phyloP scores from a whole-genome alignment of 2,888 invertebrate genomes.

The Daptonema setosum region DNA sequence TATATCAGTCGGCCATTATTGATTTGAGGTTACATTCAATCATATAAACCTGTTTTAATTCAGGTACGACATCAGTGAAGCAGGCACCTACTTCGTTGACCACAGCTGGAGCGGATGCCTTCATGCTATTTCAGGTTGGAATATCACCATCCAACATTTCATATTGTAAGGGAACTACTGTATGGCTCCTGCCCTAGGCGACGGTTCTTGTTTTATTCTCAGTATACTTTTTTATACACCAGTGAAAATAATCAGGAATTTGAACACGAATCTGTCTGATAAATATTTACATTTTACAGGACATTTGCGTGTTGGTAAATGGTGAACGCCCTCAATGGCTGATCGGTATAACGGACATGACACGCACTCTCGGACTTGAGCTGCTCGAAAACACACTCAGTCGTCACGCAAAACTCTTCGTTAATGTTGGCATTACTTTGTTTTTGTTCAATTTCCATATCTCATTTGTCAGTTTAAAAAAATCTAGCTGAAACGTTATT shows the following conservation, averaged over 20 bases:
- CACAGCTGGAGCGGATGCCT: constrained; percentile 77
- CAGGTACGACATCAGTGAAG: constrained; percentile 34
- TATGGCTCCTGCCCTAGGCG: too few relatives aligned
- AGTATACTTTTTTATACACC: too few relatives aligned
- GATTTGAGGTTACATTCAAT: too few relatives aligned
- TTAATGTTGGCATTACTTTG: too few relatives aligned
- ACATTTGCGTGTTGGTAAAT: constrained; percentile 82
- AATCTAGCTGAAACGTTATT: too few relatives aligned
- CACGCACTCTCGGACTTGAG: constrained; percentile 82
- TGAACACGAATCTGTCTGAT: neutral
- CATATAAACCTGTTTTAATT: too few relatives aligned
- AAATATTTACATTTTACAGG: constrained; percentile 37
- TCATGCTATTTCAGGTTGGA: constrained; percentile 69
- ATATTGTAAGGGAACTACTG: too few relatives aligned
- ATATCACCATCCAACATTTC: neutral
- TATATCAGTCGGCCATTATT: too few relatives aligned
- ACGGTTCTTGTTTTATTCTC: too few relatives aligned
- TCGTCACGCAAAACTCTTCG: constrained; percentile 34
- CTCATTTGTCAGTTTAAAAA: too few relatives aligned
- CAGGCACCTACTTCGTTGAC: constrained; percentile 58
- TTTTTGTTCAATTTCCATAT: too few relatives aligned
- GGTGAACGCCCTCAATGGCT: constrained; percentile 89
- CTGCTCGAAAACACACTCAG: constrained; percentile 71
- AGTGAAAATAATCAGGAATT: too few relatives aligned
- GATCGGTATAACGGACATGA: constrained; percentile 84